phyloP scores from a whole-genome alignment of 2,113 vertebrate genomes.

The Amphilophus citrinellus region DNA sequence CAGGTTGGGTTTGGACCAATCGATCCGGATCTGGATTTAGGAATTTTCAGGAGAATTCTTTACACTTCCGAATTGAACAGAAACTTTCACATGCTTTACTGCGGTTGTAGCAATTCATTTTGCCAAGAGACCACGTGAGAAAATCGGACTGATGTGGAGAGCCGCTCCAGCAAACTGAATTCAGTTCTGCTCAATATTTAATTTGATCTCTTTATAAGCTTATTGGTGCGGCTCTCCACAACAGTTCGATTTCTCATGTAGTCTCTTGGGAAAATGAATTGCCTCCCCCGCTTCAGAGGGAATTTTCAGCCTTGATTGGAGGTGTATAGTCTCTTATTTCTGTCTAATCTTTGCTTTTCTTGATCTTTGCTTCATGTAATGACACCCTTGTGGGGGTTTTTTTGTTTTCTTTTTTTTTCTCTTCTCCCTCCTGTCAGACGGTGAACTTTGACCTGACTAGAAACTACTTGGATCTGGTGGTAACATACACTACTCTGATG shows the following conservation, averaged over 20 bases:
- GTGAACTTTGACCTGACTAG: slow-evolving; percentile 99
- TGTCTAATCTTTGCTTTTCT: slow-evolving; percentile 31
- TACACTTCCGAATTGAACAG: background rate
- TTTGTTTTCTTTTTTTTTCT: too few species aligned
- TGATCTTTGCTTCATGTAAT: slow-evolving; percentile 79
- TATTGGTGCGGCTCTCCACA: background rate
- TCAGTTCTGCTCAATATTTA: background rate
- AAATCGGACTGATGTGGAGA: background rate
- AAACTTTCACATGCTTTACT: background rate
- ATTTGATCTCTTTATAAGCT: background rate
- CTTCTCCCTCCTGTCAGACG: slow-evolving; percentile 81
- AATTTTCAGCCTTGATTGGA: background rate
- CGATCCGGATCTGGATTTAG: background rate
- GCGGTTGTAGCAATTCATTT: background rate
- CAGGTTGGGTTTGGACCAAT: background rate
- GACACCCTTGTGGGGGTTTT: background rate
- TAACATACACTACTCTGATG: slow-evolving; percentile 98
- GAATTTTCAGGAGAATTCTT: background rate
- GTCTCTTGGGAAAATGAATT: background rate
- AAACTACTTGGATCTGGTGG: slow-evolving; percentile 98
- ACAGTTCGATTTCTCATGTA: background rate
- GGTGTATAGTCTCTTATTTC: background rate
- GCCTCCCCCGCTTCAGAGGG: accelerated
- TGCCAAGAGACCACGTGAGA: accelerated
- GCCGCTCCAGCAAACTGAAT: background rate